Base-by-base conservation (phyloP, 1,140 invertebrate species). In the Trypoxylus dichotomus region DNA sequence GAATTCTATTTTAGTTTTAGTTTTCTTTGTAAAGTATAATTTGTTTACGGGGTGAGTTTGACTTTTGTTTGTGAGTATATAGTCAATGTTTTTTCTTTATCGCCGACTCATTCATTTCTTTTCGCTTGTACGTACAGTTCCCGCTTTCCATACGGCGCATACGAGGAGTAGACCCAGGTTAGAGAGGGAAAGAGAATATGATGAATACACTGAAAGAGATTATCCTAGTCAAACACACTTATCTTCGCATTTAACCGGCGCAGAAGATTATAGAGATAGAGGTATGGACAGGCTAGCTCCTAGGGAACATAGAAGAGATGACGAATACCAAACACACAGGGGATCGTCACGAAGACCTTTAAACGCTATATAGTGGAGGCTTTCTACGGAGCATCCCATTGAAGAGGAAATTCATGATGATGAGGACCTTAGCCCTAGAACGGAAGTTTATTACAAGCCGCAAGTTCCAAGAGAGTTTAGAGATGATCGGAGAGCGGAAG, bases 361-460 rank as follows among this genome's bases (percentile, higher is more conserved):
- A 37, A 89, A 90, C 81, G 88, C 87, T 82, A 87, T 88, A 81
- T 88, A 88, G 87, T 87, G 85, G 85, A 85, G 85, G 84, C 84
- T 86, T 80, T 84, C 85, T 84, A 85, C 85, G 85, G 85, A 86
- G 77, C 84, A 85, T 77, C 84, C 85, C 79, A 86, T 86, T 85
- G 85, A 85, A 85, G 85, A 86, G 80, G 85, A 86, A 80, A 78
- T 85, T 78, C 82, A 84, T 79, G 83, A 83, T 81, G 60, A 63
- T 81, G 60, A 63, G 3, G 85, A 85, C 27, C 79, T 84, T 47
- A 82, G 83, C 77, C 81, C 84, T 10, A 77, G 72, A 73, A 80
- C 77, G 3, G 84, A 83, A 74, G 78, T 79, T 0, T 86, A 83
- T 78, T 86, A 85, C 78, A 84, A 83, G 81, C 85, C 83, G 77